Percentiles rank a stretch among this genome's conserved stretches.
phyloP scores from a whole-genome alignment of 2,797 vertebrate species.

The Enteromius radiatus region DNA sequence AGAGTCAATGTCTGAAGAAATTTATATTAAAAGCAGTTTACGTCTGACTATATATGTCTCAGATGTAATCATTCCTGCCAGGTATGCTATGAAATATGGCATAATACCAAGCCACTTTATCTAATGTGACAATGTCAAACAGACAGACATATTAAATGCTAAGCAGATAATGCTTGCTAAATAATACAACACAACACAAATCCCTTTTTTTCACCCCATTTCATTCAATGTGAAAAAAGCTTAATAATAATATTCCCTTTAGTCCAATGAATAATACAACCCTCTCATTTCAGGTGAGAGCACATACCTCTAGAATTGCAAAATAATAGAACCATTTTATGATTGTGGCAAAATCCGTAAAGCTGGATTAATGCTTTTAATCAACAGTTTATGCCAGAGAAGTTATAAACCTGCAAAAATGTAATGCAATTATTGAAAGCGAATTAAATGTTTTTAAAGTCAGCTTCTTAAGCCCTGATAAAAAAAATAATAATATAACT shows the following conservation, averaged over 20 bases:
- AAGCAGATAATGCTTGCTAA: constrained; percentile 63
- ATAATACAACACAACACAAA: constrained; percentile 54
- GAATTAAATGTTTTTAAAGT: constrained; percentile 73
- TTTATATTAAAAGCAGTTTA: constrained; percentile 75
- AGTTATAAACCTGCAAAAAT: constrained; percentile 67
- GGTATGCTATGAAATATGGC: constrained; percentile 72
- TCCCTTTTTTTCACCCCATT: constrained; percentile 44
- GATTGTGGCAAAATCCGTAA: constrained; percentile 61
- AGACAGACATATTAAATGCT: constrained; percentile 58
- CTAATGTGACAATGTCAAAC: constrained; percentile 67
- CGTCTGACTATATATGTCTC: constrained; percentile 66
- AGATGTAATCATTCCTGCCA: constrained; percentile 73
- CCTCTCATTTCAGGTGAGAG: constrained; percentile 48
- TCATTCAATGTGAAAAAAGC: constrained; percentile 55
- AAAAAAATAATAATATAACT: constrained; percentile 51
- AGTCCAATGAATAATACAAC: constrained; percentile 57
- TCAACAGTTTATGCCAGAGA: constrained; percentile 65
- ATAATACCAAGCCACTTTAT: constrained; percentile 60
- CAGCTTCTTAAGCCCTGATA: constrained; percentile 50
- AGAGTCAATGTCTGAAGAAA: constrained; percentile 74
- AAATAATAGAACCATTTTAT: constrained; percentile 64
- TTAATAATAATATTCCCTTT: constrained; percentile 43
- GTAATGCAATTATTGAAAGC: constrained; percentile 71
- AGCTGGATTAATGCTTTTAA: constrained; percentile 64
- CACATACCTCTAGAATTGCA: constrained; percentile 54